Evolutionary conservation across 2,888 invertebrate species (phyloP), one percentile per base, ranked within the genome.

Genomic region (Drosophila atroscutellata): DNA sequence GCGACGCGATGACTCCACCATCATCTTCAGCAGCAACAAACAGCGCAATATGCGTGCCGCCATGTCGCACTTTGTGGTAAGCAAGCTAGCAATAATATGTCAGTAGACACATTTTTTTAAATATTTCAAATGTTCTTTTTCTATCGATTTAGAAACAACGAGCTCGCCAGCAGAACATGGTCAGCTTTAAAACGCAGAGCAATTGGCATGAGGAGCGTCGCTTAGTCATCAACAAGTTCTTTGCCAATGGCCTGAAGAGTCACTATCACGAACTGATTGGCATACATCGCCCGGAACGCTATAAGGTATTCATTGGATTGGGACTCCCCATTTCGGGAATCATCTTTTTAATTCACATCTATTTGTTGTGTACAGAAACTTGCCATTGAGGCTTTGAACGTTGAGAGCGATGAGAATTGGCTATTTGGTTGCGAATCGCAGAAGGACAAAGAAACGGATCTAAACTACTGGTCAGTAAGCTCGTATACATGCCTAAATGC

Each of bases 391-490:
- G 94, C 95, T 0, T 91, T 95, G 1, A 96, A 96, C 91, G 93
- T 96, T 18, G 95, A 95, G 55, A 94, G 94, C 30, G 94, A 94
- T 51, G 81, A 64, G 2, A 96, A 97, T 75, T 98, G 97, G 97
- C 92, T 97, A 24, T 97, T 95, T 90, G 96, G 95, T 20, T 97
- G 97, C 89, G 94, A 94, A 63, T 96, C 96, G 1, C 94, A 94
- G 72, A 92, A n/a, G 3, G 28, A 67, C 47, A 79, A 64, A 28
- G 56, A 68, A 26, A 67, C 75, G 2, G 76, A 51, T 0, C 54
- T 60, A 3, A 36, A 60, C 0, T 67, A 59, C 42, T 87, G 87
- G 87, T 89, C 26, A 54, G 60, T 26, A 5, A 18, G 2, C 32
- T 11, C 34, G 11, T 9, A 18, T 13, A 6, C 6, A 7, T 30